Evolutionary conservation across 2,888 invertebrate species (phyloP).

Genomic region (Tigriopus californicus): DNA sequence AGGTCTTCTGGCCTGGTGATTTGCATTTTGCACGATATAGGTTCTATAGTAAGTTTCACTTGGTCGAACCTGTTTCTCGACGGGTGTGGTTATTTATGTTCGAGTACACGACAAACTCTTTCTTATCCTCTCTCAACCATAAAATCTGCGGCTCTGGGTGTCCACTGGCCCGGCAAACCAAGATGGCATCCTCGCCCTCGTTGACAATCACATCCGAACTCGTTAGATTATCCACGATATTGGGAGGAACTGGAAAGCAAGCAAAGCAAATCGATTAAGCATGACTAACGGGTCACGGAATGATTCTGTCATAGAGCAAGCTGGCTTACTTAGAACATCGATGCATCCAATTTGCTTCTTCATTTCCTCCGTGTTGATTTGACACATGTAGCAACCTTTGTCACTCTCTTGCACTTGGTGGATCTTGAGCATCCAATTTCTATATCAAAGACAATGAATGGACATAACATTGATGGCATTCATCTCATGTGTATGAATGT

Average conservation of each 20-base stretch:
- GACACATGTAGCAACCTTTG: conserved; percentile 76
- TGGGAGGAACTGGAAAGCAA: conserved; percentile 45
- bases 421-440: conserved; percentile 12
- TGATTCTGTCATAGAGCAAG: neutral
- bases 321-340: conserved; percentile 57
- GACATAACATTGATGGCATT: too few species aligned
- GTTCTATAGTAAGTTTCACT: neutral
- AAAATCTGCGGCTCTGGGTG: conserved; percentile 46
- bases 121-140: conserved; percentile 41
- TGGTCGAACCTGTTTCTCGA: neutral
- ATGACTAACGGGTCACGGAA: neutral
- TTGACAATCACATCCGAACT: conserved; percentile 51
- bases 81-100: conserved; percentile 28
- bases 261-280: neutral
- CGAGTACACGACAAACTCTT: conserved; percentile 30
- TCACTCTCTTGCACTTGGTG: conserved; percentile 48
- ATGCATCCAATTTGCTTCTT: conserved; percentile 70
- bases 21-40: neutral
- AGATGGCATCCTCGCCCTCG: conserved; percentile 52
- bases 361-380: conserved; percentile 72
- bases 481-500: neutral
- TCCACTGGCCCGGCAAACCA: conserved; percentile 51
- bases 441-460: neutral
- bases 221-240: conserved; percentile 54
- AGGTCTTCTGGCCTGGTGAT: neutral